phyloP scores from a whole-genome alignment of 2,113 vertebrate genomes.

The Poeciliopsis turrubarensis region DNA sequence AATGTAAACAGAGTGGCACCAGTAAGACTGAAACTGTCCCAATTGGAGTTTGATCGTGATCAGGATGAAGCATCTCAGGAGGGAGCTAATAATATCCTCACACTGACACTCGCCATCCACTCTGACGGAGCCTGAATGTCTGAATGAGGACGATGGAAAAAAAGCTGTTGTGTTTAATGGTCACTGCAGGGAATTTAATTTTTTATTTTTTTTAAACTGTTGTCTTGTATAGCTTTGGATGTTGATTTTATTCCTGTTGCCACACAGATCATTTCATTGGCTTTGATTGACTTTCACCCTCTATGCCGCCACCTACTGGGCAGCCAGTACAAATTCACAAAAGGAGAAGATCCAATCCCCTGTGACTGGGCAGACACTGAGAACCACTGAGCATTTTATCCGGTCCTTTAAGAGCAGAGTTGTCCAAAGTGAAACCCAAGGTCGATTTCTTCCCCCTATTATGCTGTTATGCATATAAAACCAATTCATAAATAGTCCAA shows the following conservation, averaged over 20 bases:
- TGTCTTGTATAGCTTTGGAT: neutral
- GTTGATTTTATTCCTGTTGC: neutral
- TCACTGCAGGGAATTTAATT: too few relatives aligned
- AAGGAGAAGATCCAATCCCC: too few relatives aligned
- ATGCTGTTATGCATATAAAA: neutral
- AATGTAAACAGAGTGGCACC: too few relatives aligned
- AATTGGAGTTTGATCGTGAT: neutral
- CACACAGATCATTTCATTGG: neutral
- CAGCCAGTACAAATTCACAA: neutral
- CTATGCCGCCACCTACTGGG: neutral
- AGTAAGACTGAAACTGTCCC: neutral
- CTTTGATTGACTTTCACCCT: neutral
- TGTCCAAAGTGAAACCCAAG: neutral
- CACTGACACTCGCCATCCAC: slow-evolving; percentile 1
- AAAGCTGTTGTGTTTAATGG: neutral
- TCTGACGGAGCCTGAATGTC: neutral
- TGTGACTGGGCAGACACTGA: neutral
- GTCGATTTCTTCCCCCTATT: neutral
- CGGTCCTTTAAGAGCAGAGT: neutral
- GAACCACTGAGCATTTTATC: neutral
- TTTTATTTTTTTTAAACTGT: too few relatives aligned
- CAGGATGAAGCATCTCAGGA: neutral
- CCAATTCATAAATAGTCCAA: too few relatives aligned
- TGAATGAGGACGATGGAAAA: neutral
- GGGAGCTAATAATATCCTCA: slow-evolving; percentile 3